Conservation (phyloP, 2,797 vertebrate species). For the Rhynchonycteris naso region DNA sequence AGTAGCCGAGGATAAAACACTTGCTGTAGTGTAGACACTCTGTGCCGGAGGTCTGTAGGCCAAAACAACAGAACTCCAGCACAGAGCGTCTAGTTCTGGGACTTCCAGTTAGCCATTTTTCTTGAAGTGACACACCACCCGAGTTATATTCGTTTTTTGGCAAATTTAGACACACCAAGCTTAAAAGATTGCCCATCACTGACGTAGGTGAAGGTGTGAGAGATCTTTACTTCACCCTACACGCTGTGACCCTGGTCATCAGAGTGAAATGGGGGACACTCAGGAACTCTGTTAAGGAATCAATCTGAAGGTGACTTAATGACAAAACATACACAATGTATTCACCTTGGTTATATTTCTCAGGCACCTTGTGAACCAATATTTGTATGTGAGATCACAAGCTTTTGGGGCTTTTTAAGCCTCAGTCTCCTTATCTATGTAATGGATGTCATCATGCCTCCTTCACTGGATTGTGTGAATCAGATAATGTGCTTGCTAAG, state of each 20-base stretch:
- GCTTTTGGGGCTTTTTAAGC: neutral
- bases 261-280: neutral
- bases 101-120: no score
- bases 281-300: neutral
- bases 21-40: no score
- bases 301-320: neutral
- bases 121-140: no score
- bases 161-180: no score
- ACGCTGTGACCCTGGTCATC: rapidly evolving
- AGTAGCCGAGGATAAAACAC: no score
- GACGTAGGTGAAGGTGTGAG: neutral
- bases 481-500: neutral
- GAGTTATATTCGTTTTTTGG: no score
- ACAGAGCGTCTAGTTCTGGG: no score
- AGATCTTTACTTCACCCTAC: neutral
- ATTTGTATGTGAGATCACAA: neutral
- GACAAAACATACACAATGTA: neutral
- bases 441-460: neutral
- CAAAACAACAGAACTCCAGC: no score
- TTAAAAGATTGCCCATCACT: no score
- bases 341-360: neutral
- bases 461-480: neutral
- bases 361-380: neutral
- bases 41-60: no score
- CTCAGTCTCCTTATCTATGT: neutral